phyloP scores from a whole-genome alignment of 2,888 invertebrate species.

The Galeopsomyia nigrocyanea region DNA sequence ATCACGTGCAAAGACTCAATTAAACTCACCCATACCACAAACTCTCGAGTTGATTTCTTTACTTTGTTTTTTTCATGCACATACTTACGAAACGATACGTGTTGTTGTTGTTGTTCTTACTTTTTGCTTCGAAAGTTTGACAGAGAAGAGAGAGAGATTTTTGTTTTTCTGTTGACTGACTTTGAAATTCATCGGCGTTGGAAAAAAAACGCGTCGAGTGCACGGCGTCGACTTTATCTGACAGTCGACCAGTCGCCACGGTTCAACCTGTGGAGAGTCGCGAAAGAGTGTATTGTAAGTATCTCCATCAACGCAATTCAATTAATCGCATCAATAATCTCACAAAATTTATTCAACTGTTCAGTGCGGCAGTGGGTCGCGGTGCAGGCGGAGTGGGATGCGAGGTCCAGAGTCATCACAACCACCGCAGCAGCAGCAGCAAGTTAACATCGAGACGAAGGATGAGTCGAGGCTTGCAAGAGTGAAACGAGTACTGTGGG shows the following conservation, averaged over 20 bases:
- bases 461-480: slow-evolving; percentile 66
- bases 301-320: slow-evolving; percentile 17
- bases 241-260: slow-evolving; percentile 52
- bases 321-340: not conserved
- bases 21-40: no score
- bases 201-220: not conserved
- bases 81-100: no score
- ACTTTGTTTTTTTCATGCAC: no score
- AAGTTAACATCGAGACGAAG: slow-evolving; percentile 50
- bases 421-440: slow-evolving; percentile 50
- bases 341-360: slow-evolving; percentile 23
- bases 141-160: no score
- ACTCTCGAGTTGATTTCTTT: no score
- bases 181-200: no score
- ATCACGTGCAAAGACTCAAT: no score
- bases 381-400: slow-evolving; percentile 68
- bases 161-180: no score
- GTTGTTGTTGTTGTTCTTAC: no score
- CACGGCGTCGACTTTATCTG: slow-evolving; percentile 42
- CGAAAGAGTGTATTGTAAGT: slow-evolving; percentile 70
- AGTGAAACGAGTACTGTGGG: slow-evolving; percentile 65
- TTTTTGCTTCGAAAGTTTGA: no score
- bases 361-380: slow-evolving; percentile 68
- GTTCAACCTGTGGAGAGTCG: slow-evolving; percentile 70
- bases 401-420: slow-evolving; percentile 61